Conservation (phyloP, 2,113 vertebrate genomes). For the Galeopterus variegatus region DNA sequence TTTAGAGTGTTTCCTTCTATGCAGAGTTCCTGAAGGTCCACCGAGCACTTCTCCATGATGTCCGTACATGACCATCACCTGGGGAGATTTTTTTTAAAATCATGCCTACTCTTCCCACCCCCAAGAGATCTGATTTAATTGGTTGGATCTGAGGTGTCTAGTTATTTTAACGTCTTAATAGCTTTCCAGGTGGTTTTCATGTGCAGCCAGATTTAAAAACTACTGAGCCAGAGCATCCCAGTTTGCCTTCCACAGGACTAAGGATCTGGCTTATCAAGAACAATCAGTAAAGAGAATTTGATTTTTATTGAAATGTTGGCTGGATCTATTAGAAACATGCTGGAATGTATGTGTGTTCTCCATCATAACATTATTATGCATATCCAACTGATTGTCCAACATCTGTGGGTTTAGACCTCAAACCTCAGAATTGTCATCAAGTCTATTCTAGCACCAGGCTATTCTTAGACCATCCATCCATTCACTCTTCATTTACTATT, state of each 20-base stretch:
- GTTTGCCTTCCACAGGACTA: neutral
- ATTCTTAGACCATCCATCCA: neutral
- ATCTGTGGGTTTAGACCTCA: conserved; percentile 54
- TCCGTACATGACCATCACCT: neutral
- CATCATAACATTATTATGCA: conserved; percentile 46
- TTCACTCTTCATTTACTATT: neutral
- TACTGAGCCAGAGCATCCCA: neutral
- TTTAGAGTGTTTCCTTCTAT: neutral
- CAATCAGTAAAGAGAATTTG: conserved; percentile 21
- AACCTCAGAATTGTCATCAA: conserved; percentile 34
- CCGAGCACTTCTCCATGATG: neutral
- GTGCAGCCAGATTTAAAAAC: conserved; percentile 42
- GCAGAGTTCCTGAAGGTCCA: neutral
- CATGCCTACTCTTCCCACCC: neutral
- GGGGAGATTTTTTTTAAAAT: neutral
- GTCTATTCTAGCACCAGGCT: neutral
- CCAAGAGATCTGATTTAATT: neutral
- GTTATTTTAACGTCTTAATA: conserved; percentile 5
- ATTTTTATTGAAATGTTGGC: conserved; percentile 33
- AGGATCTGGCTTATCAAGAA: conserved; percentile 17
- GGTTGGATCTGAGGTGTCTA: neutral
- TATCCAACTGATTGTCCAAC: conserved; percentile 35
- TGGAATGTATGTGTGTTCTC: neutral
- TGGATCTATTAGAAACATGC: conserved; percentile 37
- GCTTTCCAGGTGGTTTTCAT: conserved; percentile 12